A percentile compares a stretch with the other conserved stretches of the same genome.
Evolutionary conservation across 1,140 invertebrate species (phyloP).

Genomic region (Chelonus insularis): DNA sequence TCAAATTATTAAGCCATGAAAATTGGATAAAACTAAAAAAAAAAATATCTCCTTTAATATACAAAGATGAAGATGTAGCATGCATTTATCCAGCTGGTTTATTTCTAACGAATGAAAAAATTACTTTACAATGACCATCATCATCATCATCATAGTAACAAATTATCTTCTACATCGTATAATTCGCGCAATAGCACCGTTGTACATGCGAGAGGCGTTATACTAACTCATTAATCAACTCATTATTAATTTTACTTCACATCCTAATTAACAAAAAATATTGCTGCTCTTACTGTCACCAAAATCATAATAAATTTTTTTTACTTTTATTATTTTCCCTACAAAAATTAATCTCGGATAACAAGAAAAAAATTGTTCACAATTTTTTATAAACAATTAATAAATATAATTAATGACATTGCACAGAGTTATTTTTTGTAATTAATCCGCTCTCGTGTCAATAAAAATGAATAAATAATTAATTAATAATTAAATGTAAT

Average conservation of each 20-base stretch:
- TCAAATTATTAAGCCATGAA: background rate
- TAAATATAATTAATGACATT: no score
- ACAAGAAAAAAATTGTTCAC: no score
- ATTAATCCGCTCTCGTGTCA: no score
- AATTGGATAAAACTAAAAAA: background rate
- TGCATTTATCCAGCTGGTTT: background rate
- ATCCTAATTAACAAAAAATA: slow-evolving; percentile 14
- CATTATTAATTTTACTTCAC: slow-evolving; percentile 25
- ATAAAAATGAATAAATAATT: no score
- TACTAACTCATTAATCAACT: slow-evolving; percentile 12
- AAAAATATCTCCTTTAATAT: background rate
- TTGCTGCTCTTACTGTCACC: no score
- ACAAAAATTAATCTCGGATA: no score
- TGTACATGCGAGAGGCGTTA: background rate
- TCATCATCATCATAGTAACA: background rate
- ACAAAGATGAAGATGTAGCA: background rate
- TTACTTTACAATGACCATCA: background rate
- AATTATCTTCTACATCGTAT: slow-evolving; percentile 4
- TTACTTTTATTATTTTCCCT: no score
- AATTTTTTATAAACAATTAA: no score
- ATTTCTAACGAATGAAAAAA: no score
- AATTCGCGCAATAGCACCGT: background rate
- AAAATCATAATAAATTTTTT: no score
- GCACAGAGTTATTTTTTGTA: no score
- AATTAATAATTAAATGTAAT: no score